Evolutionary conservation across 2,113 vertebrate genomes (phyloP).

Genomic region (Anthoscopus minutus): DNA sequence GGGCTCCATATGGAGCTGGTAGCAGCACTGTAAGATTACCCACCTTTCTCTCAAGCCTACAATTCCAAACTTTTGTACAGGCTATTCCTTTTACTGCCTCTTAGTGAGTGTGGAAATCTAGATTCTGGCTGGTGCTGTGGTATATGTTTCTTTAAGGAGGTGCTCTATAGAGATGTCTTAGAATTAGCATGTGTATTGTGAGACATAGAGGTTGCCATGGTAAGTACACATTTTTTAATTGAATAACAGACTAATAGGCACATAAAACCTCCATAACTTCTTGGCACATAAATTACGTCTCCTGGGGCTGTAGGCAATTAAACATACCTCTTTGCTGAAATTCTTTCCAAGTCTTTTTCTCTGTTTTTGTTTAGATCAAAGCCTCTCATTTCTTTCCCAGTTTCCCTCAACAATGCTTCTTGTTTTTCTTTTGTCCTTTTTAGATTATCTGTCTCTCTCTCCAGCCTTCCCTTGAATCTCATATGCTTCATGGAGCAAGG

Average conservation of each 20-base stretch:
- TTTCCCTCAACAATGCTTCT: not conserved
- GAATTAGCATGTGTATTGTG: constrained; percentile 49
- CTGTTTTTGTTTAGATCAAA: constrained; percentile 21
- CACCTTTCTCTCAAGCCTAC: not conserved
- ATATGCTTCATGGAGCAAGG: not conserved
- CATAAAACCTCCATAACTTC: constrained; percentile 66
- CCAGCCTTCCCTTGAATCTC: not conserved
- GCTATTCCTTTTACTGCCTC: not conserved
- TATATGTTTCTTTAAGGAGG: constrained; percentile 61
- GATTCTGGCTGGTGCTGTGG: not conserved
- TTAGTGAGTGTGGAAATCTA: not conserved
- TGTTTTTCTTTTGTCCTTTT: not conserved
- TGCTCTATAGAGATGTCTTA: constrained; percentile 41
- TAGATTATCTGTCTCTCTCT: not conserved
- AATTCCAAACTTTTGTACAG: not conserved
- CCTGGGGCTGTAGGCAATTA: constrained; percentile 57
- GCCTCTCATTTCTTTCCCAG: not conserved
- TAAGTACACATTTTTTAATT: constrained; percentile 70
- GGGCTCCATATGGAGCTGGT: not conserved
- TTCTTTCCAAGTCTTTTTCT: constrained; percentile 15
- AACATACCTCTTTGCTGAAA: constrained; percentile 57
- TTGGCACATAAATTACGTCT: constrained; percentile 67
- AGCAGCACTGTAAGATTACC: not conserved
- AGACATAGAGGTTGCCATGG: constrained; percentile 57
- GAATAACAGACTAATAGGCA: constrained; percentile 70